These are phyloP conservation scores for Spisula solida DNA, from an alignment of 2,888 invertebrate species.

Conservation along the genomic window DNA sequence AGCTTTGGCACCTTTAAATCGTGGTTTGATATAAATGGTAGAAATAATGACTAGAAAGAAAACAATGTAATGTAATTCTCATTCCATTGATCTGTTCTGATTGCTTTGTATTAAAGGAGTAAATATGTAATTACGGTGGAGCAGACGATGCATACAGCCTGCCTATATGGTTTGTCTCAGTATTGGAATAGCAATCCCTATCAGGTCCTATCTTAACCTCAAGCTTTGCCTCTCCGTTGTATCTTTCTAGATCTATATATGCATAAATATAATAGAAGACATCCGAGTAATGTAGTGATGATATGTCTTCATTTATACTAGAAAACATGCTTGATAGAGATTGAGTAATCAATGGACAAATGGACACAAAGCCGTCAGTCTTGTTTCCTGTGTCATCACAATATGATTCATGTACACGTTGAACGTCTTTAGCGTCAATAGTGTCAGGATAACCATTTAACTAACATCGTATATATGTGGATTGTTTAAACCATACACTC, in stretches of 20 bases:
- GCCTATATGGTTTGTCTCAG: not conserved
- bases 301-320: not conserved
- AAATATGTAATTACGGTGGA: not conserved
- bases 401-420: not conserved
- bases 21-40: not conserved
- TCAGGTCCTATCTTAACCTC: not conserved
- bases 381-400: not conserved
- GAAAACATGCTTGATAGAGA: not conserved
- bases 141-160: not conserved
- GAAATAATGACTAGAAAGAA: not conserved
- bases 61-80: not conserved
- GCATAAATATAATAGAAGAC: constrained; percentile 12
- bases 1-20: not conserved
- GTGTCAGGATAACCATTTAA: not conserved
- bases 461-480: not conserved
- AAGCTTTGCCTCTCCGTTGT: not conserved
- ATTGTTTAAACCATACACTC: not conserved
- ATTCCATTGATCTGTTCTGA: not conserved
- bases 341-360: not conserved
- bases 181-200: not conserved
- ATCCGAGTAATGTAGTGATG: not conserved
- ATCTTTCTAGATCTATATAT: constrained; percentile 6
- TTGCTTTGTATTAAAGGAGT: not conserved
- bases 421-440: not conserved
- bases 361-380: not conserved